Evolutionary conservation across 2,888 invertebrate genomes (phyloP).

Genomic region (Nemotelus pantherinus): DNA sequence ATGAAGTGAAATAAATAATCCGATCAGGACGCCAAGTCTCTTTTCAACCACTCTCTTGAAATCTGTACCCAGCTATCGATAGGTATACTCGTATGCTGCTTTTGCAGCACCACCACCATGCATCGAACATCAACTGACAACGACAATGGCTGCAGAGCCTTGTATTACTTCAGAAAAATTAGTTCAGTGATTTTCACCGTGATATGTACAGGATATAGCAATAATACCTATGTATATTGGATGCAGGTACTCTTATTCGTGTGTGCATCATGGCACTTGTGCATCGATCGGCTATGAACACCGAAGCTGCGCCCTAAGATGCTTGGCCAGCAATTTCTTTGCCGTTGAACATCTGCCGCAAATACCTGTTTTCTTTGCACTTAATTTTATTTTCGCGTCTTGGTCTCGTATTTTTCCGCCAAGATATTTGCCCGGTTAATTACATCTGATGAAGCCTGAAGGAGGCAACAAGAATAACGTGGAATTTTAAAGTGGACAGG

Average conservation of each 20-base stretch:
- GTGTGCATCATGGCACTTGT: not conserved
- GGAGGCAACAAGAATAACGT: not conserved
- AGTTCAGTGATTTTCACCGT: conserved; percentile 41
- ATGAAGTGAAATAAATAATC: conserved; percentile 36
- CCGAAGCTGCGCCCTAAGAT: not conserved
- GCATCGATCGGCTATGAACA: not conserved
- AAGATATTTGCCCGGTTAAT: not conserved
- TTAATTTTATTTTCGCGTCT: conserved; percentile 42
- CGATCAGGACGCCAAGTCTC: conserved; percentile 32
- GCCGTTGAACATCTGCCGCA: conserved; percentile 34
- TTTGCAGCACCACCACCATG: too few species aligned
- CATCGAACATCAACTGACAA: too few species aligned
- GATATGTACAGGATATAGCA: not conserved
- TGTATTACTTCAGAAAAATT: conserved; percentile 39
- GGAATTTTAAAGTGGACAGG: not conserved
- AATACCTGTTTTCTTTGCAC: conserved; percentile 38
- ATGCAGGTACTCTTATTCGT: not conserved
- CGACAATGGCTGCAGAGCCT: not conserved
- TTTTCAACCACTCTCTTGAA: not conserved
- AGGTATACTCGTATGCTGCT: too few species aligned
- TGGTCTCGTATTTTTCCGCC: conserved; percentile 19
- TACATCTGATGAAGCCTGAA: not conserved
- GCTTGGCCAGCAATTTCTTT: not conserved
- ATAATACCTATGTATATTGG: not conserved
- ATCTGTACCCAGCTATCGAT: too few species aligned